These are phyloP conservation scores for Hyphantria cunea DNA, from an alignment of 1,140 invertebrate species.

Conservation along the genomic window DNA sequence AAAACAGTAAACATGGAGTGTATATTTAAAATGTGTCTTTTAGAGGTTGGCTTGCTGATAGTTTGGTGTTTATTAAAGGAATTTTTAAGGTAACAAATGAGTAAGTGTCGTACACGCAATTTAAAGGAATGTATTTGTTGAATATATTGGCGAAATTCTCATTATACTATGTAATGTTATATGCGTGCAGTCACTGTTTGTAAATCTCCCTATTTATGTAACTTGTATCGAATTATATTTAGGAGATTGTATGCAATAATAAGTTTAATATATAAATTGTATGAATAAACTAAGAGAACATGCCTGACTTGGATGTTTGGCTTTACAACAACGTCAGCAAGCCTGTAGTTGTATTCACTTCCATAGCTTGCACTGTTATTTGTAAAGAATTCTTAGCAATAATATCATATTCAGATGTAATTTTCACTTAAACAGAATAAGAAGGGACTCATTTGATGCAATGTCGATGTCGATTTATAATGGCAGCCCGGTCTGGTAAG, in stretches of 20 bases:
- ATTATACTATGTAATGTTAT: too few species aligned
- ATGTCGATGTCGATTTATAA: too few species aligned
- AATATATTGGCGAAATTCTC: too few species aligned
- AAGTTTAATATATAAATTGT: too few species aligned
- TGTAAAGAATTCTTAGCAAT: constrained; percentile 61
- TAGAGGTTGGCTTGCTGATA: constrained; percentile 29
- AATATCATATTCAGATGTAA: constrained; percentile 47
- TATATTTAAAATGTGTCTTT: constrained; percentile 32
- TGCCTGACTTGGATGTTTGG: constrained; percentile 3
- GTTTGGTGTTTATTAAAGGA: constrained; percentile 19
- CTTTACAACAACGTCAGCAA: constrained; percentile 26
- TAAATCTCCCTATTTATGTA: too few species aligned
- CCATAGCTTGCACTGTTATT: constrained; percentile 73
- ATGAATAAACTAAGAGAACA: background rate
- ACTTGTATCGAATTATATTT: too few species aligned
- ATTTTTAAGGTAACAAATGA: constrained; percentile 6
- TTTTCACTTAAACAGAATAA: constrained; percentile 21
- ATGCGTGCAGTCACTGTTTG: too few species aligned
- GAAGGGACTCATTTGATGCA: too few species aligned
- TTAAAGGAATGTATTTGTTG: background rate
- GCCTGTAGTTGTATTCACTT: constrained; percentile 52
- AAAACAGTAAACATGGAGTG: constrained; percentile 35
- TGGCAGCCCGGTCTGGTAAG: too few species aligned
- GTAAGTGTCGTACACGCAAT: constrained; percentile 15
- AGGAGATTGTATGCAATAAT: too few species aligned